Conservation (phyloP, 1,140 invertebrate genomes). For the Drosophila virilis region DNA sequence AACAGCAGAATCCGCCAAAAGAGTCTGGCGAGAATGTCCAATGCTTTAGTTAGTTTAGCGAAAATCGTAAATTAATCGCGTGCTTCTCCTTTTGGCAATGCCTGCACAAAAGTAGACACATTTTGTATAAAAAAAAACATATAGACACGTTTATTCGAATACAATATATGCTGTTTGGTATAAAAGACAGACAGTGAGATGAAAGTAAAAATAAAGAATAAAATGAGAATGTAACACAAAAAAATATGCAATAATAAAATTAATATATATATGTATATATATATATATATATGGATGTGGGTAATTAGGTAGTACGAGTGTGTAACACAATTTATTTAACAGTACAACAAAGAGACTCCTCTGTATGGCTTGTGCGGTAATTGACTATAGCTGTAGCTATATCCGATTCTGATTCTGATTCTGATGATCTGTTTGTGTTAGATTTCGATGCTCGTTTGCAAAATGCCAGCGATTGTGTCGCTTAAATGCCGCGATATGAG, state of each 20-base stretch:
- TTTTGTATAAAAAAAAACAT: slow-evolving; percentile 57
- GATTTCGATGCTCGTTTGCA: slow-evolving; percentile 1
- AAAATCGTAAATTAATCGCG: too few species aligned
- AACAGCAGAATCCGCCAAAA: too few species aligned
- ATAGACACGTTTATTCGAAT: slow-evolving; percentile 76
- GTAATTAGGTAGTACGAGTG: slow-evolving; percentile 18
- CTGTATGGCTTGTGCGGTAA: slow-evolving; percentile 29
- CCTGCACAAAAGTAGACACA: neutral
- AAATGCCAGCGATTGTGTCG: slow-evolving; percentile 34
- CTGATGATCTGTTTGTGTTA: slow-evolving; percentile 39
- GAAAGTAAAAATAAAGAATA: slow-evolving; percentile 22
- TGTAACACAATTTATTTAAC: slow-evolving; percentile 44
- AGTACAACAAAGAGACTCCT: slow-evolving; percentile 64
- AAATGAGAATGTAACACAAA: slow-evolving; percentile 16
- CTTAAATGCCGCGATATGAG: slow-evolving; percentile 88
- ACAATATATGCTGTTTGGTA: slow-evolving; percentile 63
- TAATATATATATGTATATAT: neutral
- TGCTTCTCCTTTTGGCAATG: too few species aligned
- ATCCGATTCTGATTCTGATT: slow-evolving; percentile 25
- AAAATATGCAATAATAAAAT: slow-evolving; percentile 32
- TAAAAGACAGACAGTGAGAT: slow-evolving; percentile 67
- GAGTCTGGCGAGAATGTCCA: too few species aligned
- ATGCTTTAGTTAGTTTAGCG: too few species aligned
- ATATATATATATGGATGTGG: slow-evolving; percentile 32
- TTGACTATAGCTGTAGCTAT: slow-evolving; percentile 16